Percentiles rank a stretch among this genome's conserved stretches.
These are phyloP conservation scores for Lagria hirta DNA, from an alignment of 2,888 invertebrate species.

Conservation along the genomic window DNA sequence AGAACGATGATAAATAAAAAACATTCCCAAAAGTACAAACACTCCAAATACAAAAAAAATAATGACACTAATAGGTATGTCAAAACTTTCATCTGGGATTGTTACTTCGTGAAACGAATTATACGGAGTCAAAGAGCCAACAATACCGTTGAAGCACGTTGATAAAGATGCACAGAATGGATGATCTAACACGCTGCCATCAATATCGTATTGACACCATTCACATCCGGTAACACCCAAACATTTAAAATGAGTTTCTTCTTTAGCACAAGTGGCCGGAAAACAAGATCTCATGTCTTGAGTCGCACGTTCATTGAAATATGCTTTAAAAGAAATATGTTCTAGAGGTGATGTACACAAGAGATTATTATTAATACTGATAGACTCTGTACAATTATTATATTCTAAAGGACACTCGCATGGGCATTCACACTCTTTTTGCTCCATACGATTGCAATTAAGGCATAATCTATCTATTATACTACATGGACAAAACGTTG, in stretches of 20 bases:
- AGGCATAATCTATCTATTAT: conserved; percentile 85
- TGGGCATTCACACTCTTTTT: conserved; percentile 92
- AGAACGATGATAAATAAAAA: conserved; percentile 68
- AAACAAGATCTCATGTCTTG: conserved; percentile 62
- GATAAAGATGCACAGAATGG: conserved; percentile 82
- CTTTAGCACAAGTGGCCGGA: conserved; percentile 68
- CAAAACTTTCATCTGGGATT: conserved; percentile 54
- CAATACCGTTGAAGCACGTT: conserved; percentile 83
- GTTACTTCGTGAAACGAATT: conserved; percentile 62
- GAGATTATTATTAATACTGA: conserved; percentile 45
- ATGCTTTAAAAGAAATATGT: conserved; percentile 30
- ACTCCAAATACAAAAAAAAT: conserved; percentile 63
- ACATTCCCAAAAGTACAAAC: conserved; percentile 76
- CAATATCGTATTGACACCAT: conserved; percentile 83
- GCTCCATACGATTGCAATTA: conserved; percentile 92
- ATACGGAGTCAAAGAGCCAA: conserved; percentile 81
- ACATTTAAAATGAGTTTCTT: conserved; percentile 65
- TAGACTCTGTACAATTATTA: conserved; percentile 43
- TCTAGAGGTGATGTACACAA: conserved; percentile 44
- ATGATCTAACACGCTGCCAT: conserved; percentile 68
- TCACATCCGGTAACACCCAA: conserved; percentile 80
- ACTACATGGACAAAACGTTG: conserved; percentile 90
- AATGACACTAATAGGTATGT: conserved; percentile 82
- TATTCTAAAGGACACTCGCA: conserved; percentile 74
- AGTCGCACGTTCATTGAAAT: conserved; percentile 32